Conservation (phyloP, 1,140 invertebrate genomes). For the Venustaconcha ellipsiformis region DNA sequence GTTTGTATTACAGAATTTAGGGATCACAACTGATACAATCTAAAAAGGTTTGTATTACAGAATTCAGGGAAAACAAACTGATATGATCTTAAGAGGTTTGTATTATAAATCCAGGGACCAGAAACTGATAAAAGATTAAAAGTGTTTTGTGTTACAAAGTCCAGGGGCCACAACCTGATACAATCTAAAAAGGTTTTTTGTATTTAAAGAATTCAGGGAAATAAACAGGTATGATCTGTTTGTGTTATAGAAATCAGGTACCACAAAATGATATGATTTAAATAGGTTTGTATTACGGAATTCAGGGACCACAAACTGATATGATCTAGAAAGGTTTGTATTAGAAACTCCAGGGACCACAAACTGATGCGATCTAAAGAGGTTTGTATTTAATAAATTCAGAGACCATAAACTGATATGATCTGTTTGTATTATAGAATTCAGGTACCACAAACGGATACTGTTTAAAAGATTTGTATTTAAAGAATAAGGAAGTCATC, state of each 20-base stretch:
- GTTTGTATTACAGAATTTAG: slow-evolving; percentile 85
- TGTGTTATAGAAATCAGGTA: not conserved
- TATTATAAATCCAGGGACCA: slow-evolving; percentile 94
- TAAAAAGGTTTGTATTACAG: slow-evolving; percentile 79
- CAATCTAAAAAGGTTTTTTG: not conserved
- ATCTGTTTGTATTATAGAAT: not conserved
- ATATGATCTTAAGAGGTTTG: slow-evolving; percentile 79
- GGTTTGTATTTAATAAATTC: slow-evolving; percentile 83
- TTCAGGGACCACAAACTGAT: slow-evolving; percentile 94
- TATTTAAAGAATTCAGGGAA: not conserved
- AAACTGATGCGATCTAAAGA: slow-evolving; percentile 85
- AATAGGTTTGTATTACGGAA: slow-evolving; percentile 77
- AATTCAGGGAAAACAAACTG: slow-evolving; percentile 94
- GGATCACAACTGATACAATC: slow-evolving; percentile 89
- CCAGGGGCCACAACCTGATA: slow-evolving; percentile 89
- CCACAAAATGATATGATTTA: slow-evolving; percentile 70
- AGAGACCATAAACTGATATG: slow-evolving; percentile 86
- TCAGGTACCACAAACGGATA: slow-evolving; percentile 74
- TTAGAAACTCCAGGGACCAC: slow-evolving; percentile 95
- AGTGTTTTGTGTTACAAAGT: slow-evolving; percentile 82
- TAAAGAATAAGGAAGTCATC: not conserved
- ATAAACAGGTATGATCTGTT: slow-evolving; percentile 69
- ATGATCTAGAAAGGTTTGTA: slow-evolving; percentile 76
- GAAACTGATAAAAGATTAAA: slow-evolving; percentile 84
- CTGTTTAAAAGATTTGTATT: slow-evolving; percentile 75